A percentile compares a stretch with the other conserved stretches of the same genome.
phyloP scores from a whole-genome alignment of 2,888 invertebrate species.

The Monoplex corrugatus region DNA sequence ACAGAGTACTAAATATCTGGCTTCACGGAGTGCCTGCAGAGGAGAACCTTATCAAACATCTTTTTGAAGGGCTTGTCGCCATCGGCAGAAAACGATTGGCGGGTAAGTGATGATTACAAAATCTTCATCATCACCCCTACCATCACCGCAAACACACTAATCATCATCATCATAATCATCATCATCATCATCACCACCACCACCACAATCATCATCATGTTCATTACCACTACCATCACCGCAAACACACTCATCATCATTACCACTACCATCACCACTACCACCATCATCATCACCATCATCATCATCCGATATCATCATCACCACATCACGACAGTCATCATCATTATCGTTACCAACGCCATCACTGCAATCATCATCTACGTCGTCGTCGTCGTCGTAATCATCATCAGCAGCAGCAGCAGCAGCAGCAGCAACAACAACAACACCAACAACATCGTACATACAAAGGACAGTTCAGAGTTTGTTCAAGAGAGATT shows the following conservation, averaged over 20 bases:
- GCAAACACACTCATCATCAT: too few species aligned
- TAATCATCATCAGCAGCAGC: too few species aligned
- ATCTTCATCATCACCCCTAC: background rate
- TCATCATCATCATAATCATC: background rate
- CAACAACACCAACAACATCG: too few species aligned
- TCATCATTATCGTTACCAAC: background rate
- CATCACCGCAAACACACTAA: background rate
- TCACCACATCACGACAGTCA: background rate
- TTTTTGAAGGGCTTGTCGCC: constrained; percentile 86
- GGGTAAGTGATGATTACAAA: constrained; percentile 79
- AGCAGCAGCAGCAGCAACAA: too few species aligned
- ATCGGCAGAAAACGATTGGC: constrained; percentile 84
- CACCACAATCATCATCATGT: background rate
- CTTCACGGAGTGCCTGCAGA: constrained; percentile 85
- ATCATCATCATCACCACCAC: background rate
- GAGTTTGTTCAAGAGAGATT: too few species aligned
- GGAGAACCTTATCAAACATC: constrained; percentile 85
- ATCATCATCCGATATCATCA: background rate
- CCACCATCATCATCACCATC: too few species aligned
- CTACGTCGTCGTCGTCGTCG: too few species aligned
- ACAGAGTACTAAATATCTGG: constrained; percentile 87
- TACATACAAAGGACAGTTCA: too few species aligned
- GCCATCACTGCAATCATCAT: too few species aligned
- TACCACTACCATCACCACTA: too few species aligned
- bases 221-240: background rate